Conservation (phyloP, 2,888 invertebrate genomes). For the Oxystoma pomonae region DNA sequence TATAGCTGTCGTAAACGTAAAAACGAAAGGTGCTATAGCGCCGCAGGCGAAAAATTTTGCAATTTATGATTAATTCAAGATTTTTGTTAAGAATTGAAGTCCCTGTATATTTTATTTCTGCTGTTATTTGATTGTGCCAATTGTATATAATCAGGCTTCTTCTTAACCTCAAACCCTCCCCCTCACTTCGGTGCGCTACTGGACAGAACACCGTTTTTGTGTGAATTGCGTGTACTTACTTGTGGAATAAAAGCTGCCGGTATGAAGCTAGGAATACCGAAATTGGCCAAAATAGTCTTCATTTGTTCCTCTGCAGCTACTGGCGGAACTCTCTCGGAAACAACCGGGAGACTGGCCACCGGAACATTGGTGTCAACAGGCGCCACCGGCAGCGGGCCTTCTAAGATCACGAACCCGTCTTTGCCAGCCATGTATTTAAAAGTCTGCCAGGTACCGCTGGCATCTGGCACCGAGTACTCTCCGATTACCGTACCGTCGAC, state of each 20-base stretch:
- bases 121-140: no score
- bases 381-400: constrained; percentile 26
- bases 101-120: no score
- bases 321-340: background rate
- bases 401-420: constrained; percentile 27
- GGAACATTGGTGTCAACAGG: constrained; percentile 23
- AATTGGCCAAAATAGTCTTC: background rate
- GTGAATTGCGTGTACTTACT: no score
- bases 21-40: no score
- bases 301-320: constrained; percentile 19
- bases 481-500: constrained; percentile 30
- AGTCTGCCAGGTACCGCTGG: constrained; percentile 19
- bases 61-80: no score
- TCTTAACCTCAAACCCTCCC: no score
- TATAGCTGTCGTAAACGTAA: no score
- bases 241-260: background rate
- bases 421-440: constrained; percentile 27
- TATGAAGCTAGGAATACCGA: background rate
- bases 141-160: no score
- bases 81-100: no score
- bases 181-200: no score
- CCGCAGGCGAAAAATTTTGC: no score
- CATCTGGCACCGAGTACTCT: constrained; percentile 26
- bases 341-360: constrained; percentile 10
- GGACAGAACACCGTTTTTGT: no score